phyloP scores from a whole-genome alignment of 2,113 vertebrate species.

The Pantherophis guttatus region DNA sequence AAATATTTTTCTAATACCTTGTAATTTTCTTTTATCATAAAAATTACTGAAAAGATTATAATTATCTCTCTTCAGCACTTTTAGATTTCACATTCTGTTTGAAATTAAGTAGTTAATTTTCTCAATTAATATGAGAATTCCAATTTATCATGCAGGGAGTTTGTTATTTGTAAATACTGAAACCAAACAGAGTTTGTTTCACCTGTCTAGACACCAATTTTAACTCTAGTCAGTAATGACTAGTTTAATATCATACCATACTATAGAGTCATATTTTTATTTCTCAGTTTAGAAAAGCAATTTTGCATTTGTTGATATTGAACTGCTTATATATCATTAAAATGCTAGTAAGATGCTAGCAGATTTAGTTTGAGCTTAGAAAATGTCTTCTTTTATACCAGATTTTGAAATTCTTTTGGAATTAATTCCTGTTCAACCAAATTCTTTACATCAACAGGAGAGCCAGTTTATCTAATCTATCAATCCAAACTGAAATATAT shows the following conservation, averaged over 20 bases:
- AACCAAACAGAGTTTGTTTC: not conserved
- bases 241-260: not conserved
- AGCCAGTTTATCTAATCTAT: not conserved
- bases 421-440: not conserved
- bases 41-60: not conserved
- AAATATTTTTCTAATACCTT: not conserved
- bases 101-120: not conserved
- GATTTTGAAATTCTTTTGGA: not conserved
- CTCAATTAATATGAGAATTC: not conserved
- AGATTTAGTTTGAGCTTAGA: not conserved
- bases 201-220: not conserved
- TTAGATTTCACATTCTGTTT: not conserved
- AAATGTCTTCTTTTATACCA: not conserved
- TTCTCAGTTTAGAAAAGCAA: not conserved
- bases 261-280: not conserved
- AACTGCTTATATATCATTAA: not conserved
- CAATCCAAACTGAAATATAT: not conserved
- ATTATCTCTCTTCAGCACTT: not conserved
- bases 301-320: not conserved
- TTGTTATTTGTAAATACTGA: not conserved
- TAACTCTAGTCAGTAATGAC: not conserved
- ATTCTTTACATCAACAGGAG: not conserved
- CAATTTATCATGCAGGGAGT: not conserved
- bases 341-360: not conserved
- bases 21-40: not conserved